Percentiles rank a stretch among this genome's conserved stretches.
phyloP scores from a whole-genome alignment of 2,797 vertebrate genomes.

The Pipistrellus kuhlii region DNA sequence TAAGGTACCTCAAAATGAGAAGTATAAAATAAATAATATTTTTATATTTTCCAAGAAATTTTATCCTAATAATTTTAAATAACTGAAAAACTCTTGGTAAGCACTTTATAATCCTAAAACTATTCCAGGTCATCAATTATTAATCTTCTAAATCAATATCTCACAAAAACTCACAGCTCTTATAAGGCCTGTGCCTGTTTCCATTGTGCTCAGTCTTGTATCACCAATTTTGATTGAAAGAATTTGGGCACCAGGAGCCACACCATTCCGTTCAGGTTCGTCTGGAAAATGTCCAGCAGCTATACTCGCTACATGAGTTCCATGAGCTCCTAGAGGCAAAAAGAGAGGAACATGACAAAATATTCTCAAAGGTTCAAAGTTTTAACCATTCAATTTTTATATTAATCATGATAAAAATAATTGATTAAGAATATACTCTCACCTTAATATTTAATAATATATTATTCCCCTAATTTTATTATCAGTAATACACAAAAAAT shows the following conservation, averaged over 20 bases:
- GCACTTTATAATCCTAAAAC: neutral
- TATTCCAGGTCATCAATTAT: neutral
- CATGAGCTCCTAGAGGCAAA: constrained; percentile 93
- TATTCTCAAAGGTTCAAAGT: neutral
- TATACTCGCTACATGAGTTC: constrained; percentile 98
- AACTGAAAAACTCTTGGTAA: neutral
- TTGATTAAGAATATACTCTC: constrained; percentile 13
- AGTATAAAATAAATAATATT: neutral
- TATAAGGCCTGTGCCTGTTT: constrained; percentile 98
- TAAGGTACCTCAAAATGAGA: constrained; percentile 18
- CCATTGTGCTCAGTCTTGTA: constrained; percentile 99
- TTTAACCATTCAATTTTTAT: neutral
- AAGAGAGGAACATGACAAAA: neutral
- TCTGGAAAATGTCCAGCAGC: constrained; percentile 98
- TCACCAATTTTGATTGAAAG: constrained; percentile 98
- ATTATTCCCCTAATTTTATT: neutral
- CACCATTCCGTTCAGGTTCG: constrained; percentile 96
- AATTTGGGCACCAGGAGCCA: constrained; percentile 97
- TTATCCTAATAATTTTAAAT: constrained; percentile 21
- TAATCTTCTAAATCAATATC: neutral
- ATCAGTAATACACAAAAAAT: neutral
- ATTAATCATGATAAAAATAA: neutral
- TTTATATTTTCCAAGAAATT: neutral
- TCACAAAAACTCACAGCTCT: constrained; percentile 91
- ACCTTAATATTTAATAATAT: neutral